These are phyloP conservation scores for Tachina grossa DNA, from an alignment of 2,888 invertebrate species.

Conservation along the genomic window DNA sequence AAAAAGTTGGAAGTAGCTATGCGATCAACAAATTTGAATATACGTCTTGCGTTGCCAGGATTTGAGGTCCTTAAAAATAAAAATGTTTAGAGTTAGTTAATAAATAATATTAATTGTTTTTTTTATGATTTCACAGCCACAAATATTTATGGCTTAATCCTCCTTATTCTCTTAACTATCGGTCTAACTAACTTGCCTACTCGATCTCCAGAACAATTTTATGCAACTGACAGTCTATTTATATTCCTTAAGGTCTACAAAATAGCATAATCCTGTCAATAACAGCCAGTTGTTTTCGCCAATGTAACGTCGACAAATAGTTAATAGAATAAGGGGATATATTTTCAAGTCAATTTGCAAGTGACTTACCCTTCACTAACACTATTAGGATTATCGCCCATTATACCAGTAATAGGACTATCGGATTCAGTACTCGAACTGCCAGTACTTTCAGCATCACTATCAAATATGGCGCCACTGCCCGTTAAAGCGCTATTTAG, in stretches of 20 bases:
- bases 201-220: too few species aligned
- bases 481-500: conserved; percentile 56
- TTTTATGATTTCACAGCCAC: neutral
- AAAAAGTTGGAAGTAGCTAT: conserved; percentile 83
- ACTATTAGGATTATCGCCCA: conserved; percentile 66
- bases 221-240: too few species aligned
- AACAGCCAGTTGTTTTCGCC: too few species aligned
- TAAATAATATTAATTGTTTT: neutral
- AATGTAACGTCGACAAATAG: too few species aligned
- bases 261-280: too few species aligned
- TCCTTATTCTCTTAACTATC: too few species aligned
- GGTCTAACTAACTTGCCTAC: too few species aligned
- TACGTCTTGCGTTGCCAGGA: conserved; percentile 81
- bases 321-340: too few species aligned
- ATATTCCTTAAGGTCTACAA: too few species aligned
- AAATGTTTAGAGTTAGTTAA: neutral
- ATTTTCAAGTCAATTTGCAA: too few species aligned
- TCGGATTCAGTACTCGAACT: conserved; percentile 81
- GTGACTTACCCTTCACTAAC: conserved; percentile 76
- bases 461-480: conserved; percentile 81
- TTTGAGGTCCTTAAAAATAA: conserved; percentile 72
- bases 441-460: conserved; percentile 82
- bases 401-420: conserved; percentile 73
- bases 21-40: conserved; percentile 82
- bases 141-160: too few species aligned